These are phyloP conservation scores for Boloria euphrosyne DNA, from an alignment of 2,888 invertebrate species.

Conservation along the genomic window DNA sequence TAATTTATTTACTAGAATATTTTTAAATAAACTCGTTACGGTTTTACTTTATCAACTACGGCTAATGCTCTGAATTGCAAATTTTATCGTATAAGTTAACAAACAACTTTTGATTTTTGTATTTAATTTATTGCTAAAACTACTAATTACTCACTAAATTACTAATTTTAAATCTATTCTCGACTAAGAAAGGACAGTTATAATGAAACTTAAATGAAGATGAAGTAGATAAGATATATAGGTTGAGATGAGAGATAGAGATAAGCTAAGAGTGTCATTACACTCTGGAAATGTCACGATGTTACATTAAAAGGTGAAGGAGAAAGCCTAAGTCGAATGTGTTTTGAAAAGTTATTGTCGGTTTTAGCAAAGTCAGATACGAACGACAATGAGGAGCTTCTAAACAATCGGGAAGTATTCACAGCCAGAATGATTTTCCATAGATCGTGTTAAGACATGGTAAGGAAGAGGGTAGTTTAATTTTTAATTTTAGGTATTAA, in stretches of 20 bases:
- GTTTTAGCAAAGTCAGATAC: slow-evolving; percentile 52
- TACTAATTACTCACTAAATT: slow-evolving; percentile 67
- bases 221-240: slow-evolving; percentile 48
- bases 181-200: slow-evolving; percentile 63
- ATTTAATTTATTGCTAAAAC: slow-evolving; percentile 59
- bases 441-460: slow-evolving; percentile 77
- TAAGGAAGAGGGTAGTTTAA: slow-evolving; percentile 67
- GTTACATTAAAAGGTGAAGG: slow-evolving; percentile 42
- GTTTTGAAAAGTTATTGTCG: slow-evolving; percentile 60
- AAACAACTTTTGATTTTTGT: slow-evolving; percentile 74
- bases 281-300: slow-evolving; percentile 3
- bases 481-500: slow-evolving; percentile 60
- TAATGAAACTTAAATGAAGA: slow-evolving; percentile 46
- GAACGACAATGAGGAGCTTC: slow-evolving; percentile 58
- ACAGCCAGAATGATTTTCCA: slow-evolving; percentile 81
- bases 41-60: slow-evolving; percentile 66
- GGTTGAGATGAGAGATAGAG: slow-evolving; percentile 33
- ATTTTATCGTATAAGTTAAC: slow-evolving; percentile 78
- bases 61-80: slow-evolving; percentile 81
- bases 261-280: slow-evolving; percentile 19
- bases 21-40: slow-evolving; percentile 68
- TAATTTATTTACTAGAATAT: slow-evolving; percentile 57
- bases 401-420: slow-evolving; percentile 72
- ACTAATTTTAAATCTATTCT: slow-evolving; percentile 67
- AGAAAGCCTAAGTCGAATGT: slow-evolving; percentile 36